phyloP scores from a whole-genome alignment of 2,113 vertebrate species.

The Sula dactylatra region DNA sequence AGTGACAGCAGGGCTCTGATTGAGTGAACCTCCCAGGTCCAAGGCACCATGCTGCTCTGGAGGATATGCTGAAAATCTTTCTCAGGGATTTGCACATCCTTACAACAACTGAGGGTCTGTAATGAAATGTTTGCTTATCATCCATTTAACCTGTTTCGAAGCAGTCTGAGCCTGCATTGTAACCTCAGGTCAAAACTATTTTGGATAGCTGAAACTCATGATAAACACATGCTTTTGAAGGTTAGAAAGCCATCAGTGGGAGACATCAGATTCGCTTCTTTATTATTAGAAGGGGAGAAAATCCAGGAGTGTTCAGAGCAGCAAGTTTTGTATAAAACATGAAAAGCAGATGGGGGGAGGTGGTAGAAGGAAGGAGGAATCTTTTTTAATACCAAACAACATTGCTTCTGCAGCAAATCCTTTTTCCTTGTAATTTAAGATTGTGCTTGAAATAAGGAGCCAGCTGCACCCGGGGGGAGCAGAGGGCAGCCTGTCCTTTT shows the following conservation, averaged over 20 bases:
- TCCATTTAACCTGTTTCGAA: slow-evolving; percentile 63
- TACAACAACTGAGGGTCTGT: slow-evolving; percentile 46
- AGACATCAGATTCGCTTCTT: slow-evolving; percentile 70
- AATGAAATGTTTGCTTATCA: slow-evolving; percentile 79
- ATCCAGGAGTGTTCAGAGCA: slow-evolving; percentile 50
- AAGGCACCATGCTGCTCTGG: background rate
- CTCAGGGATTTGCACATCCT: slow-evolving; percentile 68
- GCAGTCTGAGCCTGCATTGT: slow-evolving; percentile 67
- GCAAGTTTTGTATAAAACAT: slow-evolving; percentile 56
- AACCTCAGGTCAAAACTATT: slow-evolving; percentile 82
- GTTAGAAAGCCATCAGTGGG: slow-evolving; percentile 68
- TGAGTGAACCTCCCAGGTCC: slow-evolving; percentile 51
- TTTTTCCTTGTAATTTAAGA: slow-evolving; percentile 66
- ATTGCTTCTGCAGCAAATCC: slow-evolving; percentile 66
- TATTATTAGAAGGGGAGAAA: slow-evolving; percentile 64
- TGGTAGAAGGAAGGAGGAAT: slow-evolving; percentile 55
- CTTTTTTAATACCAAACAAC: slow-evolving; percentile 51
- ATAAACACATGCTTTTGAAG: slow-evolving; percentile 76
- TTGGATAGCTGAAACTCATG: slow-evolving; percentile 70
- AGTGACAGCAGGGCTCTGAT: slow-evolving; percentile 60
- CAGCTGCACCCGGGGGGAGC: slow-evolving; percentile 40
- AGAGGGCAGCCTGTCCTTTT: slow-evolving; percentile 61
- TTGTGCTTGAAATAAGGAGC: slow-evolving; percentile 59
- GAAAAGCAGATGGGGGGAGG: slow-evolving; percentile 62
- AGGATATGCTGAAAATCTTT: slow-evolving; percentile 73